Conservation (phyloP, 64 coral and sea anemone genomes). For the Cladopsammia gracilis region DNA sequence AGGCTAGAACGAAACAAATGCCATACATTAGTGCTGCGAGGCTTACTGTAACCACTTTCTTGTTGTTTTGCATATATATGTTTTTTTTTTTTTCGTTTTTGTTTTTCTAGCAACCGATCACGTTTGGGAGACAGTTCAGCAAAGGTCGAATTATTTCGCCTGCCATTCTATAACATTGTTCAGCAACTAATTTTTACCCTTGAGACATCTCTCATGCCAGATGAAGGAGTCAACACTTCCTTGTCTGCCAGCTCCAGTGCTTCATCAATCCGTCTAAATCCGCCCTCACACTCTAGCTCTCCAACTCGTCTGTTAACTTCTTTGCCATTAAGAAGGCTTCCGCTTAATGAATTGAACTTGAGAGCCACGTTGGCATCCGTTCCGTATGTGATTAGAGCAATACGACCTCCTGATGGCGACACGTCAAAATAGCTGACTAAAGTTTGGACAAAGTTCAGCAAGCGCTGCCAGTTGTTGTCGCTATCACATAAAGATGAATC, state of each 20-base stretch:
- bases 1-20: not conserved
- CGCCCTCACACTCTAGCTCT: conserved; percentile 20
- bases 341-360: conserved; percentile 40
- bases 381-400: conserved; percentile 14
- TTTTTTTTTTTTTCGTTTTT: no score
- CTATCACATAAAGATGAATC: not conserved
- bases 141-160: no score
- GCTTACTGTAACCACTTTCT: no score
- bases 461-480: not conserved
- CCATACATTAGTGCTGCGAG: no score
- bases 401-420: not conserved
- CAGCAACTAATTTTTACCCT: conserved; percentile 7
- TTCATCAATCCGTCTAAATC: conserved; percentile 54
- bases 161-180: not conserved
- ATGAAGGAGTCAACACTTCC: not conserved
- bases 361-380: conserved; percentile 18
- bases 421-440: conserved; percentile 11
- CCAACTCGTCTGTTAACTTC: not conserved
- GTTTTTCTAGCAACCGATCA: no score
- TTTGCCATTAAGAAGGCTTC: not conserved
- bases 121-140: no score
- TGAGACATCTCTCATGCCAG: conserved; percentile 55
- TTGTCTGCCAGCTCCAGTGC: conserved; percentile 27
- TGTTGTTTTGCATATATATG: not conserved
- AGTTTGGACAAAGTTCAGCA: conserved; percentile 4